Conservation (phyloP, 2,113 vertebrate species). For the Trinectes maculatus region DNA sequence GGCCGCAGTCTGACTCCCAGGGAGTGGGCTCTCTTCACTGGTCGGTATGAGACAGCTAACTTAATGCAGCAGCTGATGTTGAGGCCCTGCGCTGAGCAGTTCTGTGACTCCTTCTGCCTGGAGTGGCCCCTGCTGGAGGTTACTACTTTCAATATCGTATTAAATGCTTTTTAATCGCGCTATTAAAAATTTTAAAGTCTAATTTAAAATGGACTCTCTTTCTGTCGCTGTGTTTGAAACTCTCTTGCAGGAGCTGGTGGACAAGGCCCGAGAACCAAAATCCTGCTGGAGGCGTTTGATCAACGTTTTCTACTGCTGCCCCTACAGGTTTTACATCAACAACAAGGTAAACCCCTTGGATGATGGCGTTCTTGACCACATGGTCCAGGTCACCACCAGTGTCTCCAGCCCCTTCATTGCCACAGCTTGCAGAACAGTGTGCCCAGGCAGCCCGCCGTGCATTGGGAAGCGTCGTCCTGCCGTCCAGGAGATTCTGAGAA, state of each 20-base stretch:
- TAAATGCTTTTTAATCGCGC: too few relatives aligned
- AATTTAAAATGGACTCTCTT: not conserved
- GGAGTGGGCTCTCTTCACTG: conserved; percentile 94
- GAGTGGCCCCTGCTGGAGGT: conserved; percentile 88
- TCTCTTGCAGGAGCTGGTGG: conserved; percentile 75
- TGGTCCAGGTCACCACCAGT: conserved; percentile 91
- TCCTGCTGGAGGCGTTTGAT: conserved; percentile 82
- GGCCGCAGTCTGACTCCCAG: conserved; percentile 85
- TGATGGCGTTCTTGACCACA: conserved; percentile 89
- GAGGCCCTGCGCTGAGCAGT: conserved; percentile 89
- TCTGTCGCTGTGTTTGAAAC: not conserved
- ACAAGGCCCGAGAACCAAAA: conserved; percentile 80
- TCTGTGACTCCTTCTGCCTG: conserved; percentile 85
- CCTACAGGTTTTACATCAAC: conserved; percentile 73
- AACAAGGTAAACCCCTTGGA: conserved; percentile 81
- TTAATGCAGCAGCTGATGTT: conserved; percentile 87
- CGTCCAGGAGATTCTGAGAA: conserved; percentile 89
- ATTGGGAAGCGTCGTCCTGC: conserved; percentile 88
- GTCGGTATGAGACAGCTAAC: conserved; percentile 85
- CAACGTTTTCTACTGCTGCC: conserved; percentile 72
- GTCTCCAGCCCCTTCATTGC: conserved; percentile 88
- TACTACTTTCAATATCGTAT: not conserved
- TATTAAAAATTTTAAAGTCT: not conserved
- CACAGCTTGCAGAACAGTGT: conserved; percentile 86
- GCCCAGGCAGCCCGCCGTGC: conserved; percentile 86